Conservation (phyloP, 2,888 invertebrate species). For the Tenthredo distinguenda region DNA sequence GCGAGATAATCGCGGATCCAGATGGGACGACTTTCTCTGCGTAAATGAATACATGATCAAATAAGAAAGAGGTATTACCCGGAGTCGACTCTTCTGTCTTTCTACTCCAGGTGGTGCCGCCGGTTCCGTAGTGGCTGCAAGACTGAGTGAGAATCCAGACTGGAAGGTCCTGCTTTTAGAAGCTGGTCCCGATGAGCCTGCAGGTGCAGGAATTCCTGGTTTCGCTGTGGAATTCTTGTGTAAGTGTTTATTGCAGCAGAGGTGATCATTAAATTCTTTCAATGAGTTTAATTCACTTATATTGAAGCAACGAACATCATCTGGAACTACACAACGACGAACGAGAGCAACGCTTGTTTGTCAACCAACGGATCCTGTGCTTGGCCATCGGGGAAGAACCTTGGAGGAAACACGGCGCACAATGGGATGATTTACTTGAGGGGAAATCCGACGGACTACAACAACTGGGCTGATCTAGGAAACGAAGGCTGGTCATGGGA, state of each 20-base stretch:
- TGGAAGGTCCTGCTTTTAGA: too few relatives aligned
- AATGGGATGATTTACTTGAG: conserved; percentile 93
- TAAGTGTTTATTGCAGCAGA: conserved; percentile 64
- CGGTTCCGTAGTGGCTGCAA: too few relatives aligned
- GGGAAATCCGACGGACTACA: conserved; percentile 87
- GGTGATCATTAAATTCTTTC: background rate
- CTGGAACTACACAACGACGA: conserved; percentile 85
- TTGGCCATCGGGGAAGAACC: conserved; percentile 87
- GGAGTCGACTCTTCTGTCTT: too few relatives aligned
- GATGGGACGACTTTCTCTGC: too few relatives aligned
- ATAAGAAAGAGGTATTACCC: too few relatives aligned
- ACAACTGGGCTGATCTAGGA: conserved; percentile 86
- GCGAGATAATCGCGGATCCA: too few relatives aligned
- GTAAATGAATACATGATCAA: too few relatives aligned
- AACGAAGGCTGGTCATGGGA: conserved; percentile 85
- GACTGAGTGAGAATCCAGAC: too few relatives aligned
- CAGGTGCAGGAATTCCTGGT: conserved; percentile 83
- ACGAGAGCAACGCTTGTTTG: conserved; percentile 83
- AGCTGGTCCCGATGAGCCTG: conserved; percentile 86
- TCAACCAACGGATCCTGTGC: conserved; percentile 78
- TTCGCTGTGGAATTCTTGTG: conserved; percentile 84
- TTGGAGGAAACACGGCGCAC: conserved; percentile 86
- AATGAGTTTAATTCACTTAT: too few relatives aligned
- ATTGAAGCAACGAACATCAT: conserved; percentile 84
- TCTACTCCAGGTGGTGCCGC: too few relatives aligned